phyloP scores from a whole-genome alignment of 92 coral and sea anemone genomes.

The Meandrina meandrites region DNA sequence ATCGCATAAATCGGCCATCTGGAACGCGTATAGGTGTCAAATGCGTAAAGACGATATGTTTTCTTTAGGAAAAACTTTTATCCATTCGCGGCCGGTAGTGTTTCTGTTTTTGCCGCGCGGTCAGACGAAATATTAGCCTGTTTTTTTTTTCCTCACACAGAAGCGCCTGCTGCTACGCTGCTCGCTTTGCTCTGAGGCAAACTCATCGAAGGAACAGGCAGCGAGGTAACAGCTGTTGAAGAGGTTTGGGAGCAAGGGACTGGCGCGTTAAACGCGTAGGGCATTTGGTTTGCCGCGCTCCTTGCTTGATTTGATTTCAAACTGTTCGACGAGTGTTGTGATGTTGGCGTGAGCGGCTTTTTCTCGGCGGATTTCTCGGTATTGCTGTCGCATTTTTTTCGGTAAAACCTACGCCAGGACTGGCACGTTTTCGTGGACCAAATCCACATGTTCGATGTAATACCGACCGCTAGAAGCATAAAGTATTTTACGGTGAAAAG shows the following conservation, averaged over 20 bases:
- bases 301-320: slow-evolving; percentile 28
- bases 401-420: slow-evolving; percentile 86
- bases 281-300: slow-evolving; percentile 17
- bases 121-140: slow-evolving; percentile 1
- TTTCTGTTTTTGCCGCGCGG: slow-evolving; percentile 7
- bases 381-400: slow-evolving; percentile 45
- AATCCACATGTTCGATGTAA: slow-evolving; percentile 96
- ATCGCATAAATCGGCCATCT: slow-evolving; percentile 36
- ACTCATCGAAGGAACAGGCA: slow-evolving; percentile 35
- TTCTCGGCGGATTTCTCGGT: slow-evolving; percentile 35
- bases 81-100: background rate
- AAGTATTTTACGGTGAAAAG: slow-evolving; percentile 91
- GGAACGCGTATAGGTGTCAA: slow-evolving; percentile 47
- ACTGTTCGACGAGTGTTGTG: slow-evolving; percentile 24
- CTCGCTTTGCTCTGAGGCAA: slow-evolving; percentile 74
- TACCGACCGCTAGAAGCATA: slow-evolving; percentile 92
- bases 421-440: slow-evolving; percentile 95
- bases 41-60: slow-evolving; percentile 38
- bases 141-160: slow-evolving; percentile 55
- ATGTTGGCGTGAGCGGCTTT: slow-evolving; percentile 26
- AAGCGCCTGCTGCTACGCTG: slow-evolving; percentile 69
- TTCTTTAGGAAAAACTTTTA: slow-evolving; percentile 5
- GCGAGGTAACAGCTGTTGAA: slow-evolving; percentile 40
- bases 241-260: slow-evolving; percentile 41
- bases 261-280: slow-evolving; percentile 47